A percentile compares a stretch with the other conserved stretches of the same genome.
phyloP scores from a whole-genome alignment of 64 coral and sea anemone species.

The Actinia equina region DNA sequence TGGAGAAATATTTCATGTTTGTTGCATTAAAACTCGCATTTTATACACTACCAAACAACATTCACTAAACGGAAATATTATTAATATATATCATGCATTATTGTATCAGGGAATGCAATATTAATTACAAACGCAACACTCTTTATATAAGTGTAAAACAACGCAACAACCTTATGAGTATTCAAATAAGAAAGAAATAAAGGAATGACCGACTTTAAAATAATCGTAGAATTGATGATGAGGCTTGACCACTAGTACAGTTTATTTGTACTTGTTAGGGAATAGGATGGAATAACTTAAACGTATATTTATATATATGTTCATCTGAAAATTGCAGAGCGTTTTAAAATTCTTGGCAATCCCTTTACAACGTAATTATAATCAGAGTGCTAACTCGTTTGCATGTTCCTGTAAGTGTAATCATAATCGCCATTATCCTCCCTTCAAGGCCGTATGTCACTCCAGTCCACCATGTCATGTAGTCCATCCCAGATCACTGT shows the following conservation, averaged over 20 bases:
- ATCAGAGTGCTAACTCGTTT: too few species aligned
- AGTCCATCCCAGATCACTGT: conserved; percentile 6
- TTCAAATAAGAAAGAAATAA: background rate
- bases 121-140: background rate
- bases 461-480: conserved; percentile 3
- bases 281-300: background rate
- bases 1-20: background rate
- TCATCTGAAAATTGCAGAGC: background rate
- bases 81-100: conserved; percentile 1
- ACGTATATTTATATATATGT: background rate
- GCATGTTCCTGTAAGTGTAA: background rate
- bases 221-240: background rate
- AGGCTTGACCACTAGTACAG: background rate
- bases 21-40: background rate
- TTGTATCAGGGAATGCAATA: background rate
- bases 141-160: background rate
- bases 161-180: background rate
- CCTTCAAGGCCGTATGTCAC: background rate
- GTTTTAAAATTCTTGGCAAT: background rate
- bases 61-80: background rate
- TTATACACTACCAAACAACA: background rate
- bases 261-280: background rate
- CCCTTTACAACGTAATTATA: background rate
- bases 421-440: background rate
- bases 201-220: background rate